These are phyloP conservation scores for Phrynosoma platyrhinos DNA, from an alignment of 2,113 vertebrate genomes.

Conservation along the genomic window DNA sequence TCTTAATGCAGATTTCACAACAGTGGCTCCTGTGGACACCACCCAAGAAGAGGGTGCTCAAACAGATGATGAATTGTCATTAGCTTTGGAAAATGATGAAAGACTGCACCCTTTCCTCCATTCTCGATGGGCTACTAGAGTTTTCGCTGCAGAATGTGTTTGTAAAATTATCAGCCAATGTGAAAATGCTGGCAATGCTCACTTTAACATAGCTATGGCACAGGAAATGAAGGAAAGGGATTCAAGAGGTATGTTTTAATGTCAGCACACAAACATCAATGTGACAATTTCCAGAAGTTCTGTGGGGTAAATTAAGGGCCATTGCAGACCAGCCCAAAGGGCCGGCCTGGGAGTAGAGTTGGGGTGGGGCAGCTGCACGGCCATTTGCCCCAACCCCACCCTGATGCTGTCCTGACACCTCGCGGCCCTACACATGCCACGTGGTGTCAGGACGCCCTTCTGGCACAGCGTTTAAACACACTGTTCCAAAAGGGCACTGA, in stretches of 20 bases:
- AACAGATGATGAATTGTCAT: constrained; percentile 83
- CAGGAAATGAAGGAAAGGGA: constrained; percentile 87
- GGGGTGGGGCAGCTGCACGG: no score
- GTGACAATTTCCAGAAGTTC: constrained; percentile 24
- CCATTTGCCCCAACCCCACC: no score
- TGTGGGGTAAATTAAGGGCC: no score
- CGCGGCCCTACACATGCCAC: no score
- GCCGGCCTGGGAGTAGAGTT: no score
- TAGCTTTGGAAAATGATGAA: constrained; percentile 79
- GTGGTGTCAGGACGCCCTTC: no score
- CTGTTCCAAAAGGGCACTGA: no score
- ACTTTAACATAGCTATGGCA: constrained; percentile 89
- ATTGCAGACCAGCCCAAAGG: no score
- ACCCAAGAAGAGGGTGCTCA: constrained; percentile 83
- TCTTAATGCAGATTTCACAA: constrained; percentile 75
- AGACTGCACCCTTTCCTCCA: constrained; percentile 82
- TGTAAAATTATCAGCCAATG: constrained; percentile 89
- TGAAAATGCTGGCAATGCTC: constrained; percentile 80
- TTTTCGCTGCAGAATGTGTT: constrained; percentile 90
- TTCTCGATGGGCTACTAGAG: constrained; percentile 90
- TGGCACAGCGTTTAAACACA: no score
- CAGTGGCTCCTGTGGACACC: constrained; percentile 77
- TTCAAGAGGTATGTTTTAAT: constrained; percentile 82
- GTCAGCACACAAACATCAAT: background rate
- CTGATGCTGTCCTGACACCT: no score